Conservation (phyloP, 2,797 vertebrate genomes). For the Darevskia nairensis region DNA sequence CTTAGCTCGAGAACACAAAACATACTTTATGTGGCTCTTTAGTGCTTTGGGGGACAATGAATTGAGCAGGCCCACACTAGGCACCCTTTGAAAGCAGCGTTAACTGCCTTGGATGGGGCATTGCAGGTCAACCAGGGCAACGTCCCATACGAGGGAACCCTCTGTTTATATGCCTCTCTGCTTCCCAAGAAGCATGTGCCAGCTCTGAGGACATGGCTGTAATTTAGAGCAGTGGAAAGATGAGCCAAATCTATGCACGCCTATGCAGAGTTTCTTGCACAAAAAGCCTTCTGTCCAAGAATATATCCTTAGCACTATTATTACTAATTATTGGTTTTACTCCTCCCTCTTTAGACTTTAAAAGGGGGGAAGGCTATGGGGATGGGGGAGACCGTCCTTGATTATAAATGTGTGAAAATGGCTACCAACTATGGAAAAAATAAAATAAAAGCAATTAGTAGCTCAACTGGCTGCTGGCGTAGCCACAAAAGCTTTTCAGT, state of each 20-base stretch:
- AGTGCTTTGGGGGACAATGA: conserved; percentile 16
- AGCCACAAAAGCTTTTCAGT: conserved; percentile 34
- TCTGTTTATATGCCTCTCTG: conserved; percentile 7
- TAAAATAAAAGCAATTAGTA: conserved; percentile 1
- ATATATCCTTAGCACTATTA: not conserved
- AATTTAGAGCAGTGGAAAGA: conserved; percentile 7
- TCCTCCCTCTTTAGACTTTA: rapidly evolving
- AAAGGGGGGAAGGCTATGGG: not conserved
- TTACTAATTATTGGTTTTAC: not conserved
- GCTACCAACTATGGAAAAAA: not conserved
- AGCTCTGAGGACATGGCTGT: not conserved
- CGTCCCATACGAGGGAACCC: not conserved
- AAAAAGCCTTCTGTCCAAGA: not conserved
- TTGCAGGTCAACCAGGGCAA: not conserved
- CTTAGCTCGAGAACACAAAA: not conserved
- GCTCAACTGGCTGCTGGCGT: not conserved
- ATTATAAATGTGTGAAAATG: not conserved
- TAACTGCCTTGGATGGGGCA: not conserved
- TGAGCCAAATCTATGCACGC: not conserved
- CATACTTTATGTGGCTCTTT: not conserved
- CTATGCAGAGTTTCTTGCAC: conserved; percentile 1
- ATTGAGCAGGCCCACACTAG: not conserved
- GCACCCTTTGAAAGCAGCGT: not conserved
- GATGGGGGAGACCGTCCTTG: not conserved
- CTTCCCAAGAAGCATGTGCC: not conserved